phyloP scores from a whole-genome alignment of 2,797 vertebrate genomes.

The Gadopsis bispinosus region DNA sequence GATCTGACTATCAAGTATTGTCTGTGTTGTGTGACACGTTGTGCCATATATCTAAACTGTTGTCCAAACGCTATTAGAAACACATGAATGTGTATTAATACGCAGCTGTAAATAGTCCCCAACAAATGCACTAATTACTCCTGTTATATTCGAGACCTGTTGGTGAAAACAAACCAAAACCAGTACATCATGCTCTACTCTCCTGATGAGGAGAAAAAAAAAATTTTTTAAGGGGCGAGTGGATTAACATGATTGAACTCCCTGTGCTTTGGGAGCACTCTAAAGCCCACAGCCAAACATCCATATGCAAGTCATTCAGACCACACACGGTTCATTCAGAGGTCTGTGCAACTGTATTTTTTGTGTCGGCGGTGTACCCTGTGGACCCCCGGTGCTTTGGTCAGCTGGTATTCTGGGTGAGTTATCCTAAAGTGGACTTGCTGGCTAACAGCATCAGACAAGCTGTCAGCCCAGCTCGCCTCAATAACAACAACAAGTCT shows the following conservation, averaged over 20 bases:
- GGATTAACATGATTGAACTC: conserved; percentile 44
- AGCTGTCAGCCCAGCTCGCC: conserved; percentile 76
- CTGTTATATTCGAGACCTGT: neutral
- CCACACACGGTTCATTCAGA: conserved; percentile 61
- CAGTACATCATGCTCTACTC: conserved; percentile 4
- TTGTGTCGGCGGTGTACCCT: conserved; percentile 37
- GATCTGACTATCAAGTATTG: neutral
- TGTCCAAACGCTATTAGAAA: neutral
- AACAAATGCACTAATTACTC: neutral
- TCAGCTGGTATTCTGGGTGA: conserved; percentile 82
- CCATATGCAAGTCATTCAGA: conserved; percentile 41
- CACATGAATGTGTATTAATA: neutral
- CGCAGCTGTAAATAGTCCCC: neutral
- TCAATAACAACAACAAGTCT: conserved; percentile 72
- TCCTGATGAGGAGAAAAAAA: conserved; percentile 3
- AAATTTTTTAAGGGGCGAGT: neutral
- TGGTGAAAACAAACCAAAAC: conserved; percentile 8
- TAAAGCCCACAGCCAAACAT: conserved; percentile 39
- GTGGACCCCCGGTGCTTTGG: conserved; percentile 51
- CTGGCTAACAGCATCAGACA: conserved; percentile 75
- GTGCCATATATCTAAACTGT: neutral
- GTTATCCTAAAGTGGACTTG: conserved; percentile 67
- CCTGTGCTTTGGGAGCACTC: conserved; percentile 16
- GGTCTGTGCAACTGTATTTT: conserved; percentile 64
- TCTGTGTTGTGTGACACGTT: neutral